phyloP scores from a whole-genome alignment of 2,888 invertebrate species.

The Leucophora obtusa region DNA sequence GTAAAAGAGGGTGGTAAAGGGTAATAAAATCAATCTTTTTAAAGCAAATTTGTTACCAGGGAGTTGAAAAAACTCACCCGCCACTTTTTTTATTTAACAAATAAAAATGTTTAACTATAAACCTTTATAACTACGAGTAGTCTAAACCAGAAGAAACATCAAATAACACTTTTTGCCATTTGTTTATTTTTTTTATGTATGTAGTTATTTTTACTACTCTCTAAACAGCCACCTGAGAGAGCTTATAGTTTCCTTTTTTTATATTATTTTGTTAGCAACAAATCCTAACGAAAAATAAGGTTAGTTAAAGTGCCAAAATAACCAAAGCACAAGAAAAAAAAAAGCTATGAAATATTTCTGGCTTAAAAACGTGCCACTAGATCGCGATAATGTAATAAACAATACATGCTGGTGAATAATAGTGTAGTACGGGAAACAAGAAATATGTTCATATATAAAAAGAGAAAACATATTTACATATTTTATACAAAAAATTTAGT shows the following conservation, averaged over 20 bases:
- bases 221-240: slow-evolving; percentile 59
- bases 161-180: slow-evolving; percentile 29
- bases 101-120: slow-evolving; percentile 45
- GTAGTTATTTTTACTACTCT: not conserved
- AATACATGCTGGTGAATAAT: slow-evolving; percentile 56
- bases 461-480: not conserved
- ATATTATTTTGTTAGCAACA: slow-evolving; percentile 28
- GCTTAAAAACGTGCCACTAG: slow-evolving; percentile 57
- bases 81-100: not conserved
- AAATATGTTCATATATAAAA: not conserved
- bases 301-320: slow-evolving; percentile 20
- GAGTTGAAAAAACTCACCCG: not conserved
- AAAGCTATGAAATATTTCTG: slow-evolving; percentile 40
- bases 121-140: slow-evolving; percentile 38
- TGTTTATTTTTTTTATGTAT: no score
- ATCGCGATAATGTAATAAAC: slow-evolving; percentile 74
- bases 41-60: slow-evolving; percentile 42
- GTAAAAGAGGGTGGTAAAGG: not conserved
- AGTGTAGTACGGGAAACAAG: slow-evolving; percentile 41
- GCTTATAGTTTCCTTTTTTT: slow-evolving; percentile 33
- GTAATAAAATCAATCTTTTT: slow-evolving; percentile 62
- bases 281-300: slow-evolving; percentile 46
- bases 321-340: not conserved
- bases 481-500: not conserved
- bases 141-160: slow-evolving; percentile 19